Evolutionary conservation across 1,140 invertebrate species (phyloP).

Genomic region (Dendrolimus punctatus): DNA sequence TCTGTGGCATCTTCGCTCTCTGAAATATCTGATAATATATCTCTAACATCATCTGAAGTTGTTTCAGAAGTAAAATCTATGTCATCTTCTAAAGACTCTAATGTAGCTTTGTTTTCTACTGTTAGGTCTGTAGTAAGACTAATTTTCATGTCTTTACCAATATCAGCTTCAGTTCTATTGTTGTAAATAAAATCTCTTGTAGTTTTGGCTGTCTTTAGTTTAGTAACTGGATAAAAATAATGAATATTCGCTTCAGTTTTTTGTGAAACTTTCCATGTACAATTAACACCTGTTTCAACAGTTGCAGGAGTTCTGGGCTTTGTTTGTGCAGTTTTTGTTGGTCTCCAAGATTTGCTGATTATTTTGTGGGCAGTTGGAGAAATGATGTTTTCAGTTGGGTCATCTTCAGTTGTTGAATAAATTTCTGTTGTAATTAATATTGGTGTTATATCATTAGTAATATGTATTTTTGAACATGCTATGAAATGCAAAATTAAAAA

Average conservation of each 20-base stretch:
- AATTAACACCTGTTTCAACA: conserved; percentile 22
- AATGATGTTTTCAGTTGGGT: neutral
- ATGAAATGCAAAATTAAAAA: conserved; percentile 48
- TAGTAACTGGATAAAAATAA: conserved; percentile 6
- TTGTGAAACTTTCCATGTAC: conserved; percentile 39
- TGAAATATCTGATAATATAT: conserved; percentile 3
- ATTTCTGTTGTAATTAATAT: neutral
- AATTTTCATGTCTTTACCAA: neutral
- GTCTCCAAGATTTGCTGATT: neutral
- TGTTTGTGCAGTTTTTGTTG: neutral
- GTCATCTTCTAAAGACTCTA: neutral
- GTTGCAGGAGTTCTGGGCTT: conserved; percentile 2
- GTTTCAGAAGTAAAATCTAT: neutral
- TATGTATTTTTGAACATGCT: conserved; percentile 14
- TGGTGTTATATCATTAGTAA: neutral
- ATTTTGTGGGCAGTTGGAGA: neutral
- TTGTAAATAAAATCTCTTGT: neutral
- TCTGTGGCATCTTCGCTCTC: conserved; percentile 11
- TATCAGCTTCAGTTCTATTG: neutral
- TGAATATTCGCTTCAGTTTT: conserved; percentile 28
- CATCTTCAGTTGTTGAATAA: neutral
- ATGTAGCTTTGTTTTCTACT: neutral
- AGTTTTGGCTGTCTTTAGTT: neutral
- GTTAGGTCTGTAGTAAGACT: neutral
- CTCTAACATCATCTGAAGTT: conserved; percentile 6